Base-by-base conservation (phyloP, 2,797 vertebrate species). In the Carapus acus region DNA sequence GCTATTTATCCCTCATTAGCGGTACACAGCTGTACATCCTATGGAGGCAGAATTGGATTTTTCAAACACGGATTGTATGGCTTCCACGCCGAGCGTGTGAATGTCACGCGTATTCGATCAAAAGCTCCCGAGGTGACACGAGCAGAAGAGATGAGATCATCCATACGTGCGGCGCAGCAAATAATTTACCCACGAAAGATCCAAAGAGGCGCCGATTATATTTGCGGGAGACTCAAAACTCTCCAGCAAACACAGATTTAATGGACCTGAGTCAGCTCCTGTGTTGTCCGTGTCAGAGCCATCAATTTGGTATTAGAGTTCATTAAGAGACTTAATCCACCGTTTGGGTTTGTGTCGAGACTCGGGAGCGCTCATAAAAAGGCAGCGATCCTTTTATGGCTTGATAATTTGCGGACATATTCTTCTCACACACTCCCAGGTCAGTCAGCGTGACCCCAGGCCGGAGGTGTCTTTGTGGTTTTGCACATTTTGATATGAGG, bases 1-100 rank as follows among this genome's bases (percentile, higher is more conserved):
- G 59, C 55, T 68, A 67, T 70, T 79, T 66, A 29, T 49, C 34
- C 44, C 72, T 78, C 50, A 74, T 83, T 82, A 82, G 50, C 6
- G 0, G 14, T 33, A 48, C 36, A 51, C 15, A 38, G 19, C 7
- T 13, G 3, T 7, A 22, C 9, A 52, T 60, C 24, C 4, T 1
- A 39, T 21, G 47, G 38, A 60, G 43, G 24, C 4, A 15, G 19
- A 6, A 1, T 24, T 61, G 65, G 71, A 65, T 71, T 77, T 73
- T 69, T 38, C 36, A 62, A 23, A 29, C 16, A 2, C 38, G 13
- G 24, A 66, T 44, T 40, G 36, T 21, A 43, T 68, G 59, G 47
- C 65, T 70, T 54, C 18, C 24, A 48, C 22, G 19, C 44, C 49
- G 47, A 57, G 53, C 8, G 16, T 39, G 46, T 55, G 49, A 61